A percentile compares a stretch with the other conserved stretches of the same genome.
phyloP scores from a whole-genome alignment of 2,113 vertebrate genomes.

The Lanius ludovicianus region DNA sequence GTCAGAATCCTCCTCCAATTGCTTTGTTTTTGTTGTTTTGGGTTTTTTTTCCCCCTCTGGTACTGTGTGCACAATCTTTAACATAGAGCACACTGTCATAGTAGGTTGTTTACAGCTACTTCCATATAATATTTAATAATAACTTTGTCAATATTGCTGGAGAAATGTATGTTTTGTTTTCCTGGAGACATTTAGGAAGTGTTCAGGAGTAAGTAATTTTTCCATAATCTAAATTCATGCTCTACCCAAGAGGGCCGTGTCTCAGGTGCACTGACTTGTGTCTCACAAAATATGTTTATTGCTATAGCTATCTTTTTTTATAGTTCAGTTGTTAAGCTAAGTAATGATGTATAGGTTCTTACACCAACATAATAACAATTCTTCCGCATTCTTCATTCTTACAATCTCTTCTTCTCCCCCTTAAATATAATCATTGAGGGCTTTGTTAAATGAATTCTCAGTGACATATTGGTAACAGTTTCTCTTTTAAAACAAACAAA shows the following conservation, averaged over 20 bases:
- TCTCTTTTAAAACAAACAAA: not conserved
- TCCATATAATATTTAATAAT: not conserved
- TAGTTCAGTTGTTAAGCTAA: constrained; percentile 12
- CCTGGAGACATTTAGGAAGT: not conserved
- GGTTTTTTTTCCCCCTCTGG: accelerated
- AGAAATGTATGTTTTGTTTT: not conserved
- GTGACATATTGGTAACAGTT: not conserved
- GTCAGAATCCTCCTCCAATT: not conserved
- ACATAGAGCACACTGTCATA: not conserved
- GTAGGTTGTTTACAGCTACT: not conserved
- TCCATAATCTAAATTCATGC: constrained; percentile 27
- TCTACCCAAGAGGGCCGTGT: not conserved
- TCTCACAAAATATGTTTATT: constrained; percentile 19
- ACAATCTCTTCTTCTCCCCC: not conserved
- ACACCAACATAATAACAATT: not conserved
- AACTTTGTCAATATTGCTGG: not conserved
- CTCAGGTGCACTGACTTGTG: not conserved
- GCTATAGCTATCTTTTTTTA: not conserved
- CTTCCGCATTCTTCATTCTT: not conserved
- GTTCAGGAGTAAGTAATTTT: constrained; percentile 18
- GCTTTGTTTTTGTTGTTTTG: not conserved
- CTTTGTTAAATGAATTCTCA: not conserved
- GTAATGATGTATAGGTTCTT: not conserved
- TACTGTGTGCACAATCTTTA: not conserved
- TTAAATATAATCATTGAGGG: not conserved